Evolutionary conservation across 2,888 invertebrate genomes (phyloP), one percentile per base, ranked within the genome.

Genomic region (Cerastoderma edule): DNA sequence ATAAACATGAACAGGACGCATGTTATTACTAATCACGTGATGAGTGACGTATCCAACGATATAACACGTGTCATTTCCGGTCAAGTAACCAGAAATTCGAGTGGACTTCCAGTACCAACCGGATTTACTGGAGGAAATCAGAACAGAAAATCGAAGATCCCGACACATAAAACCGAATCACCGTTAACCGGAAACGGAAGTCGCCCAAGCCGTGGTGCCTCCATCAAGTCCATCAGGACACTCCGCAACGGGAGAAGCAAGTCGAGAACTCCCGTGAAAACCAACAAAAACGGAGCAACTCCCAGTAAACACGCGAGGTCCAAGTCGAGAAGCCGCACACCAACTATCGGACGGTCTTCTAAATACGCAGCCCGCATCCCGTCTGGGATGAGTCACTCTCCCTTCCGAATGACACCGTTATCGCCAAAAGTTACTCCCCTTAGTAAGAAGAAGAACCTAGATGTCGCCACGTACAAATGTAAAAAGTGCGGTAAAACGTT

Each of bases 401-500:
- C 50, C 5, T 50, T 50, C 33, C 30, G 50, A 50, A 22, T 50
- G 16, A 66, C 66, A 27, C 66, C 66, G 22, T 33, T 33, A 53
- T 50, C 33, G 0, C 48, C 30, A 5, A 44, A n/a, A 2, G 46
- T 39, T 4, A 66, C 50, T 22, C 50, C 32, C 19, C 22, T 1
- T 13, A 24, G 8, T 19, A 50, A 28, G 24, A 28, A 13, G 50
- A 48, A 50, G 16, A 22, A 39, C 5, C 30, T 64, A 10, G 35
- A 48, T 10, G 53, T 46, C 2, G 44, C 53, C 32, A 56, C 24
- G 27, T 64, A 54, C 57, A 69, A 48, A 27, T 78, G 77, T 30
- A 57, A 54, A 64, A 78, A 73, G 44, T 78, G 77, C 28, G 77
- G 77, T 0, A 78, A 78, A 39, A 56, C 60, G 6, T 78, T 78